These are phyloP conservation scores for Prorops nasuta DNA, from an alignment of 1,140 invertebrate genomes.

Conservation along the genomic window DNA sequence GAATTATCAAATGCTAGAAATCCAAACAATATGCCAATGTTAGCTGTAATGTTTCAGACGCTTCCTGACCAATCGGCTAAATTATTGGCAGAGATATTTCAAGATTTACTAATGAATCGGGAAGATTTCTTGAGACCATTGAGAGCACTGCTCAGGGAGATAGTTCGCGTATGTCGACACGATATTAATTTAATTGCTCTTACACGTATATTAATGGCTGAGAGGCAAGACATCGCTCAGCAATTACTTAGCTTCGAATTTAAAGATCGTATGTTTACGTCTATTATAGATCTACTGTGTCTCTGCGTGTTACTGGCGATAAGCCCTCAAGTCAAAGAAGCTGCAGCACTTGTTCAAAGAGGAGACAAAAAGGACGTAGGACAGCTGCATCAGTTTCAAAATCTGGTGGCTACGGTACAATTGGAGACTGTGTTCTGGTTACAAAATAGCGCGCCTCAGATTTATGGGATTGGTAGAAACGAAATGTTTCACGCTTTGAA, in stretches of 20 bases:
- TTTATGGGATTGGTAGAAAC: conserved; percentile 69
- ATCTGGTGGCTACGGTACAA: conserved; percentile 75
- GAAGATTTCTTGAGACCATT: conserved; percentile 89
- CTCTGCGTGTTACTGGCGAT: conserved; percentile 82
- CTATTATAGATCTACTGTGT: conserved; percentile 81
- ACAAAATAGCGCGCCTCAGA: conserved; percentile 72
- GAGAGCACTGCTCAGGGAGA: conserved; percentile 81
- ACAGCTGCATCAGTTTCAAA: conserved; percentile 65
- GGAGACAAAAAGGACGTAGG: conserved; percentile 65
- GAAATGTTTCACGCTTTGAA: conserved; percentile 81
- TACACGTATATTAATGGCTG: conserved; percentile 68
- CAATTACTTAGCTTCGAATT: conserved; percentile 64
- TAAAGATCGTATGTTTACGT: conserved; percentile 79
- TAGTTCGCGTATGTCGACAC: conserved; percentile 76
- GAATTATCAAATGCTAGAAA: conserved; percentile 89
- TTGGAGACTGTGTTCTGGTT: conserved; percentile 83
- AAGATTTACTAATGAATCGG: conserved; percentile 82
- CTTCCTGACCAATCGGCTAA: conserved; percentile 73
- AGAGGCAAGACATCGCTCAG: conserved; percentile 60
- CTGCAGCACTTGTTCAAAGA: conserved; percentile 59
- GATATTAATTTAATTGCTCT: conserved; percentile 76
- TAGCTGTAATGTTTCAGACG: conserved; percentile 83
- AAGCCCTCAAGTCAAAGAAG: conserved; percentile 74
- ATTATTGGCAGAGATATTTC: conserved; percentile 77
- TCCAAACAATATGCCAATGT: conserved; percentile 90